These are phyloP conservation scores for Lophotis ruficrista DNA, from an alignment of 2,113 vertebrate genomes.

Conservation along the genomic window DNA sequence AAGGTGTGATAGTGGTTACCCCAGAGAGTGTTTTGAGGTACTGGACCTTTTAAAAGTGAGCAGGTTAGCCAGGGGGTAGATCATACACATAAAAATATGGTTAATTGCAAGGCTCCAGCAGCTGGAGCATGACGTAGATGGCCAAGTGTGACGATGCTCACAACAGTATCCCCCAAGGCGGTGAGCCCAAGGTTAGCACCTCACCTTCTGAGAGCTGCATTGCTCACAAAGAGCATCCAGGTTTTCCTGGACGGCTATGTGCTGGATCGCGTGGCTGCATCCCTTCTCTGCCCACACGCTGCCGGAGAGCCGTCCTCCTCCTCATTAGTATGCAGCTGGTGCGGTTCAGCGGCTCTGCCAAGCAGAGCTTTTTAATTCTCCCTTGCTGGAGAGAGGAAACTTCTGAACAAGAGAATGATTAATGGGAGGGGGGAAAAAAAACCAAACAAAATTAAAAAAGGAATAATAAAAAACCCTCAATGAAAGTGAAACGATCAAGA, in stretches of 20 bases:
- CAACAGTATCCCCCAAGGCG: fast-evolving
- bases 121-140: fast-evolving
- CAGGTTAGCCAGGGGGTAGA: neutral
- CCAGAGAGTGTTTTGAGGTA: neutral
- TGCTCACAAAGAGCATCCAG: neutral
- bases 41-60: neutral
- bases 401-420: constrained; percentile 46
- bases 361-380: constrained; percentile 40
- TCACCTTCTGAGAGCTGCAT: neutral
- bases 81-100: neutral
- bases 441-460: neutral
- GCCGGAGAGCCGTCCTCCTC: neutral
- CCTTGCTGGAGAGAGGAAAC: neutral
- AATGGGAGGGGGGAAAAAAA: neutral
- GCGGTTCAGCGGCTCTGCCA: neutral
- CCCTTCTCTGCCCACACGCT: neutral
- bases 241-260: neutral
- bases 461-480: constrained; percentile 22
- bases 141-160: neutral
- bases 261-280: neutral
- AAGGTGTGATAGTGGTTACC: neutral
- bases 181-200: neutral
- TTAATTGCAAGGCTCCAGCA: neutral
- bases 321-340: constrained; percentile 42
- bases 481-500: neutral